Percentiles rank a stretch among this genome's conserved stretches.
phyloP scores from a whole-genome alignment of 2,113 vertebrate genomes.

The Indicator indicator region DNA sequence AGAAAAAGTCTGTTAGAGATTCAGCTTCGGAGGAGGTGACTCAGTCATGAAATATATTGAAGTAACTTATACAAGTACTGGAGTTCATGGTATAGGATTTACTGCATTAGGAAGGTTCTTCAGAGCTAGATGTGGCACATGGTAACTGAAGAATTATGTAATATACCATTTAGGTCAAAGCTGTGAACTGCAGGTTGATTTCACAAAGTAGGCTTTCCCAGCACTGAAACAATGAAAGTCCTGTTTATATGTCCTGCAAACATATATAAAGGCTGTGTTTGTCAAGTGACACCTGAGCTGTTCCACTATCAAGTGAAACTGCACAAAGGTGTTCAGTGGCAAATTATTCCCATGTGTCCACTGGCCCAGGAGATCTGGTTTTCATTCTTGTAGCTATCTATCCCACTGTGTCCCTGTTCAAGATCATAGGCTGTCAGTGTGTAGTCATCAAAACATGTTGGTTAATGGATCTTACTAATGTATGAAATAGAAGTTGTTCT shows the following conservation, averaged over 20 bases:
- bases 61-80: not conserved
- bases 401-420: not conserved
- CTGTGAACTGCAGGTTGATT: conserved; percentile 20
- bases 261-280: not conserved
- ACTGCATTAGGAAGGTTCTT: not conserved
- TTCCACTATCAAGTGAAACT: not conserved
- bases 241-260: not conserved
- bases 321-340: not conserved
- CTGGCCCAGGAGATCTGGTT: not conserved
- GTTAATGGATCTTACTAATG: not conserved
- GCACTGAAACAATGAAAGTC: conserved; percentile 6
- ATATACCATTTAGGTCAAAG: conserved; percentile 1
- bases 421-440: not conserved
- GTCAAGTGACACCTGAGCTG: not conserved
- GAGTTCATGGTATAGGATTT: not conserved
- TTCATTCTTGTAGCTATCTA: not conserved
- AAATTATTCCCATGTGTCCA: not conserved
- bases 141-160: not conserved
- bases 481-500: not conserved
- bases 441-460: not conserved
- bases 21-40: not conserved
- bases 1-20: not conserved
- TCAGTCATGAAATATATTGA: not conserved
- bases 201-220: not conserved
- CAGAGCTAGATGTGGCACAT: not conserved